Evolutionary conservation across 2,888 invertebrate genomes (phyloP), one percentile per base, ranked within the genome.

Genomic region (Phasia obesa): DNA sequence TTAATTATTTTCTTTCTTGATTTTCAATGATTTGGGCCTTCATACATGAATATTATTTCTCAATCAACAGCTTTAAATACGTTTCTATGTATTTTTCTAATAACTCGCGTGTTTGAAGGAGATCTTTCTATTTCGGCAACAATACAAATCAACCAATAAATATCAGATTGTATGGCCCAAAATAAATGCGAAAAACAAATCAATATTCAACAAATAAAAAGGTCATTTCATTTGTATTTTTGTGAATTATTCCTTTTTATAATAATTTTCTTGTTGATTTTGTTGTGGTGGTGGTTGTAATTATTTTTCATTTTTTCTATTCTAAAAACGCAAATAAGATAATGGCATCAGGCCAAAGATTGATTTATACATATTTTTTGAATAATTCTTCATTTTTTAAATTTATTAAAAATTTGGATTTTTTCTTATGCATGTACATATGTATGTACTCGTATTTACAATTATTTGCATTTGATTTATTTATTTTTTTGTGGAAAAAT

Each of bases 281-380:
- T 44, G 38, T 64, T 70, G 17, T 21, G 57, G 11, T 31, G 19
- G 31, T 42, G 42, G 27, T 25, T 62, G 60, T 27, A 25, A 47
- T 53, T 17, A 60, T 42, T 47, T 42, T 62, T 55, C 51, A 23
- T 13, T 70, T 31, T 25, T 81, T 42, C n/a, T 19, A 4, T 44
- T 62, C n/a, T 71, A 44, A 64, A 57, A 82, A 78, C 77, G 82
- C 57, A 82, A 82, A 78, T 74, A 77, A 25, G 35, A 69, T 78
- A 74, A 82, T 82, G 82, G 82, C 82, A 82, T 38, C 11, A 57
- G 51, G 82, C 82, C 82, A 82, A 82, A 65, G 78, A 82, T 82
- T 75, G 82, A 82, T 82, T n/a, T 65, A 49, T 60, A 59, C 19
- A 19, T 49, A 23, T 55, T 31, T 71, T 62, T 64, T n/a, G 7